Conservation (phyloP, 2,888 invertebrate genomes). For the Seira ritae region DNA sequence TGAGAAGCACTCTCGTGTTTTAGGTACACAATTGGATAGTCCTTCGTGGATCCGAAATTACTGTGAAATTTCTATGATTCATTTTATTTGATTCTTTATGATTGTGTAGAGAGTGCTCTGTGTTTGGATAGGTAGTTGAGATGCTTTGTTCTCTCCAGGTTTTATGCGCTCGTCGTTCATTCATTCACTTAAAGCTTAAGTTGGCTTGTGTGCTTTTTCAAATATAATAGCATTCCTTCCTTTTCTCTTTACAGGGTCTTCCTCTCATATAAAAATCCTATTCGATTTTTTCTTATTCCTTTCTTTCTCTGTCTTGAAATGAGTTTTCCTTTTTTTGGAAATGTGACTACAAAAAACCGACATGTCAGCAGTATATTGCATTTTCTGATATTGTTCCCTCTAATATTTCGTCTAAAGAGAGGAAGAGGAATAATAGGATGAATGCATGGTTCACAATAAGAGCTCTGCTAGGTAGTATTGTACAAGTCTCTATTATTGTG, state of each 20-base stretch:
- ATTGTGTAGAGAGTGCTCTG: background rate
- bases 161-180: background rate
- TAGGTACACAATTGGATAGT: too few species aligned
- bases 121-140: background rate
- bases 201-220: background rate
- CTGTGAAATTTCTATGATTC: background rate
- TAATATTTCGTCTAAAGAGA: background rate
- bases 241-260: background rate
- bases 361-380: conserved; percentile 6
- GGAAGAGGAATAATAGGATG: conserved; percentile 4
- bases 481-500: conserved; percentile 29
- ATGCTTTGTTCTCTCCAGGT: background rate
- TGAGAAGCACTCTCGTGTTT: too few species aligned
- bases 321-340: background rate
- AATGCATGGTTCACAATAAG: background rate
- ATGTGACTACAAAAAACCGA: conserved; percentile 7
- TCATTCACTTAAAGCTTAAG: conserved; percentile 7
- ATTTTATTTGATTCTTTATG: conserved; percentile 11
- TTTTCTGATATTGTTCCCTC: background rate
- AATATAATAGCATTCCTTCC: background rate
- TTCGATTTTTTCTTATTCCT: conserved; percentile 6
- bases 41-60: too few species aligned
- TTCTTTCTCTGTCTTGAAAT: background rate
- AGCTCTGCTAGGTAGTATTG: conserved; percentile 15
- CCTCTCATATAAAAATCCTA: background rate